Evolutionary conservation across 2,888 invertebrate species (phyloP), one percentile per base, ranked within the genome.

Genomic region (Drosophila pegasa): DNA sequence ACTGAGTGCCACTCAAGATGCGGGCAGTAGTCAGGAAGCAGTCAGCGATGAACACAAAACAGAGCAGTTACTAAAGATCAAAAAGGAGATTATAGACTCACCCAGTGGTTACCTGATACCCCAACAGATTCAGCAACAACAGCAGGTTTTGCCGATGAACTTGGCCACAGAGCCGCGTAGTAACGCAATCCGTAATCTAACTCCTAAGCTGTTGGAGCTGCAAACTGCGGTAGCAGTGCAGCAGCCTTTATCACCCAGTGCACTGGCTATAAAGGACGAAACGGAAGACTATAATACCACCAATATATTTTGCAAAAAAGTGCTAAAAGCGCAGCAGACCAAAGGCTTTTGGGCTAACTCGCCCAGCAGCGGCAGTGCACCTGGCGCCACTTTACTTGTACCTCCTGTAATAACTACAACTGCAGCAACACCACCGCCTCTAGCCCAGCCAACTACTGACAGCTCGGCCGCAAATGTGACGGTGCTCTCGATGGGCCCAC

Each of bases 221-320:
- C 80, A 80, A 27, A n/a, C 69, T 9, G 69, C 61, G 10, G 51
- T 48, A 6, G 37, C 50, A 20, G 31, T 59, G 12, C 77, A 64
- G n/a, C 67, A 71, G 41, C 63, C 63, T n/a, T 8, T 75, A 12
- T 87, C 81, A 2, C 76, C 88, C n/a, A 57, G 71, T 38, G 68
- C 61, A 2, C 55, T 83, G 18, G 70, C 87, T 3, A 89, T 92
- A 16, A 92, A 92, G 64, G 91, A 92, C 61, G 92, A 92, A 65
- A 84, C 89, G 4, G 90, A 91, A 47, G 92, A 92, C 56, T 92
- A 92, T 68, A 89, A 91, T 58, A 88, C 90, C 37, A 78, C 89
- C 20, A 91, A 92, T 62, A 89, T 92, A 64, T 90, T 91, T 56
- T 92, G 92, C 71, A 92, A 92, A 48, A 92, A 92, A 67, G 92